A percentile compares a stretch with the other conserved stretches of the same genome.
Conservation (phyloP, 2,888 invertebrate genomes). For the Nomada ruficornis region DNA sequence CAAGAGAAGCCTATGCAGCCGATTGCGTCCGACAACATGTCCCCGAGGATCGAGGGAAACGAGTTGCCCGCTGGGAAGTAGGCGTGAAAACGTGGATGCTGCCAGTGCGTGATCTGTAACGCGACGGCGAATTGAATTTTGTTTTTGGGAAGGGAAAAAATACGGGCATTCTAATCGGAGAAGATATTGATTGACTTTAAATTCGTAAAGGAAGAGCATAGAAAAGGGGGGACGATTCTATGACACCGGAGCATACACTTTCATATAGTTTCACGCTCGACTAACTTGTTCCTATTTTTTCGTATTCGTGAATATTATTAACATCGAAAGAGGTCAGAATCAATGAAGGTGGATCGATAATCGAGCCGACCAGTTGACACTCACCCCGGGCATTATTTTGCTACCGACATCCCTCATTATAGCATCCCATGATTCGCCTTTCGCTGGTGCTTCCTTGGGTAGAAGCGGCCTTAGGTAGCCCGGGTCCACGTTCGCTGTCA, state of each 20-base stretch:
- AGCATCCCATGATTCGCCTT: constrained; percentile 93
- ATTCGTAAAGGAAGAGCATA: not conserved
- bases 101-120: constrained; percentile 94
- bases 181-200: not conserved
- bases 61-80: constrained; percentile 99
- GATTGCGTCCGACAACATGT: constrained; percentile 98
- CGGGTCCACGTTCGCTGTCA: constrained; percentile 95
- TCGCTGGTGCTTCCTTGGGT: constrained; percentile 92
- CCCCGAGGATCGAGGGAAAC: constrained; percentile 98
- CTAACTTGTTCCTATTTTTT: constrained; percentile 46
- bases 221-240: not conserved
- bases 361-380: constrained; percentile 55
- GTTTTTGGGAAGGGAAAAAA: not conserved
- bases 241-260: not conserved
- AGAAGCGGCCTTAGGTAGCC: constrained; percentile 93
- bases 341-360: constrained; percentile 63
- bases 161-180: not conserved
- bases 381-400: constrained; percentile 96
- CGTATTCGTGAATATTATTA: constrained; percentile 65
- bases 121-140: not conserved
- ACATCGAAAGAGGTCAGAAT: constrained; percentile 64
- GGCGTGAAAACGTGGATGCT: constrained; percentile 99
- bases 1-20: constrained; percentile 99
- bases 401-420: constrained; percentile 96
- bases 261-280: constrained; percentile 22